Evolutionary conservation across 2,888 invertebrate genomes (phyloP).

Genomic region (Orthosia cruda): DNA sequence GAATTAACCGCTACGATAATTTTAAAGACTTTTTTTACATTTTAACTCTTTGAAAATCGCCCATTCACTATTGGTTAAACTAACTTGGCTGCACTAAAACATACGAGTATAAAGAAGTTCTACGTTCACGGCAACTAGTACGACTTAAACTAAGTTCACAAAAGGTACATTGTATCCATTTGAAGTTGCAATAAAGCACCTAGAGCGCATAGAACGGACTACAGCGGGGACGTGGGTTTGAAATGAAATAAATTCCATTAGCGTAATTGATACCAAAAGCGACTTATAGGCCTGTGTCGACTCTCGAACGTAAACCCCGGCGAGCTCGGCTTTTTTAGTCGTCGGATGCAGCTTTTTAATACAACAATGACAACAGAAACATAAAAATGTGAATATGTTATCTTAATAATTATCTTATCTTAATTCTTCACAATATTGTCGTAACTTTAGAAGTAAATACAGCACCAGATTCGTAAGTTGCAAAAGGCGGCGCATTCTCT

Average conservation of each 20-base stretch:
- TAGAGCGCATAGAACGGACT: slow-evolving; percentile 64
- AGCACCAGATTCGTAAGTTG: slow-evolving; percentile 80
- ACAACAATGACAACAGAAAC: slow-evolving; percentile 34
- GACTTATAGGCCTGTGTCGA: slow-evolving; percentile 76
- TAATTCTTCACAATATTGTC: slow-evolving; percentile 53
- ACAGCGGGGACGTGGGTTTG: slow-evolving; percentile 69
- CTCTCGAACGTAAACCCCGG: slow-evolving; percentile 3
- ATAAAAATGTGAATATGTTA: slow-evolving; percentile 45
- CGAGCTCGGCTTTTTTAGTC: slow-evolving; percentile 45
- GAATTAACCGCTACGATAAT: not conserved
- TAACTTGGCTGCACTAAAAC: slow-evolving; percentile 26
- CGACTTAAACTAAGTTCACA: slow-evolving; percentile 54
- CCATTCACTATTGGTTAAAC: slow-evolving; percentile 15
- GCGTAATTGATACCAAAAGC: slow-evolving; percentile 85
- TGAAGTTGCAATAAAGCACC: slow-evolving; percentile 69
- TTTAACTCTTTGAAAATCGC: not conserved
- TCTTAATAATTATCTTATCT: too few relatives aligned
- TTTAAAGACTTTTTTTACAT: not conserved
- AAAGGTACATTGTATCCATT: slow-evolving; percentile 66
- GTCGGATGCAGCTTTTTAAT: slow-evolving; percentile 48
- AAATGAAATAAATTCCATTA: slow-evolving; percentile 90
- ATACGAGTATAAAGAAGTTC: slow-evolving; percentile 38
- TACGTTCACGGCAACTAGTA: slow-evolving; percentile 24
- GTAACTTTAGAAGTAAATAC: slow-evolving; percentile 65
- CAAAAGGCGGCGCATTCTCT: slow-evolving; percentile 85